Conservation (phyloP, 2,113 vertebrate species). For the Chelonoidis abingdonii region DNA sequence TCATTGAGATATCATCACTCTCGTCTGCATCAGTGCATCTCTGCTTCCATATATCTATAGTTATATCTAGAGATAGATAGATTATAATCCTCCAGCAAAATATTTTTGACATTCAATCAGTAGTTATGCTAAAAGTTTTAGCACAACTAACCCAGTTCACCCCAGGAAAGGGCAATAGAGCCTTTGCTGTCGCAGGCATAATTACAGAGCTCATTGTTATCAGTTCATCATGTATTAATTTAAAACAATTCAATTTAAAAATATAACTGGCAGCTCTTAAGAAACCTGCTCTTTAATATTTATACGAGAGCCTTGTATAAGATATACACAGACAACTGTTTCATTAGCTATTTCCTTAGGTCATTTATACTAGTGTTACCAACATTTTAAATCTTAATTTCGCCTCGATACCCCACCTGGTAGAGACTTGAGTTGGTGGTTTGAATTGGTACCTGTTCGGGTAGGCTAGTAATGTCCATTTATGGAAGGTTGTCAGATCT, state of each 20-base stretch:
- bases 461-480: neutral
- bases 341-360: neutral
- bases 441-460: neutral
- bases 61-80: neutral
- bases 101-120: neutral
- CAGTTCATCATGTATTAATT: conserved; percentile 49
- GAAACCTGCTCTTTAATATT: conserved; percentile 23
- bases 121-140: conserved; percentile 1
- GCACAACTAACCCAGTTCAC: neutral
- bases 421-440: neutral
- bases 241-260: conserved; percentile 25
- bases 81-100: neutral
- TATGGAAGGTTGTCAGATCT: neutral
- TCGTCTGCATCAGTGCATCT: neutral
- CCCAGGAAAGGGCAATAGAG: neutral
- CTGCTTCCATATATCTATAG: neutral
- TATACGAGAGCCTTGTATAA: conserved; percentile 2
- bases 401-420: neutral
- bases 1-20: conserved; percentile 55
- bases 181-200: conserved; percentile 23
- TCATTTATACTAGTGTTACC: neutral
- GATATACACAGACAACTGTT: neutral
- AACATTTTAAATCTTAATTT: neutral
- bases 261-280: neutral
- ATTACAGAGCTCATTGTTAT: conserved; percentile 35